These are phyloP conservation scores for Xenopus tropicalis DNA, from an alignment of 2,113 vertebrate genomes.

Conservation along the genomic window UCB_Xtro_10.0 CM004451.2:59506001-59506500, in stretches of 20 bases:
- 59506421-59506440: too few species aligned
- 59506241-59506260: neutral
- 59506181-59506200: conserved; percentile 53
- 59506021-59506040: neutral
- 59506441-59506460: too few species aligned
- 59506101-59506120: conserved; percentile 51
- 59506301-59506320: too few species aligned
- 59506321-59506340: too few species aligned
- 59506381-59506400: too few species aligned
- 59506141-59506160: conserved; percentile 55
- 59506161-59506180: conserved; percentile 55
- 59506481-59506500: too few species aligned
- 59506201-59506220: conserved; percentile 21
- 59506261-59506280: neutral
- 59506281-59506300: neutral
- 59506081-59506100: conserved; percentile 41
- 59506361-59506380: too few species aligned
- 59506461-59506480: too few species aligned
- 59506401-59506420: too few species aligned
- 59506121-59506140: conserved; percentile 61
- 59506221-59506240: neutral
- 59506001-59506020: neutral
- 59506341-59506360: too few species aligned
- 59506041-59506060: neutral
- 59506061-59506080: neutral